Evolutionary conservation across 1,140 invertebrate genomes (phyloP).

Genomic region (Drepana arcuata): DNA sequence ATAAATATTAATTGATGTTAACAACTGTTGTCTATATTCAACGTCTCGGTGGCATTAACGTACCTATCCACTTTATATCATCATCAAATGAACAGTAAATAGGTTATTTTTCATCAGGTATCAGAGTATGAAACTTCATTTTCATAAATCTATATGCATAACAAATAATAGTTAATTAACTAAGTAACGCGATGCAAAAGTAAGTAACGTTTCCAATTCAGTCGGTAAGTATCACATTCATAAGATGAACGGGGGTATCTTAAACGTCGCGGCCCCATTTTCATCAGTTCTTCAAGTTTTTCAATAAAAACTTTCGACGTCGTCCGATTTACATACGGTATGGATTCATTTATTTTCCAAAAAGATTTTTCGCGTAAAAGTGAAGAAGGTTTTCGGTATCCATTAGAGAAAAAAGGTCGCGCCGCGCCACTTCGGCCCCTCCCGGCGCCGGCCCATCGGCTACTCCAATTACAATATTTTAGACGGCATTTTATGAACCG

Average conservation of each 20-base stretch:
- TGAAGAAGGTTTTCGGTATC: conserved; percentile 45
- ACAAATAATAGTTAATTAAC: no score
- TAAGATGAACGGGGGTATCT: conserved; percentile 41
- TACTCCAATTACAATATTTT: conserved; percentile 45
- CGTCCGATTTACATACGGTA: conserved; percentile 63
- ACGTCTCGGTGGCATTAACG: no score
- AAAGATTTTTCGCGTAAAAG: conserved; percentile 52
- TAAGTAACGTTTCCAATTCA: conserved; percentile 31
- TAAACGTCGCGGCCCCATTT: conserved; percentile 48
- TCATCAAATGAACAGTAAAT: no score
- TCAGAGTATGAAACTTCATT: no score
- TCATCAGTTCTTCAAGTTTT: conserved; percentile 66
- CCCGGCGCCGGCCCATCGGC: conserved; percentile 18
- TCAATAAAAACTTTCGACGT: conserved; percentile 68
- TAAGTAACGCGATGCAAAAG: no score
- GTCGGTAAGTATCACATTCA: conserved; percentile 38
- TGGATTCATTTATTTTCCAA: conserved; percentile 61
- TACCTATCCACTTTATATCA: no score
- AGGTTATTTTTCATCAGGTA: no score
- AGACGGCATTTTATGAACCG: conserved; percentile 1
- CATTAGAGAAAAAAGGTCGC: conserved; percentile 50
- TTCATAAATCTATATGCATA: no score
- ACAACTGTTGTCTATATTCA: no score
- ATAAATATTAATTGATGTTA: no score
- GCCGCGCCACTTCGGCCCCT: conserved; percentile 15